Evolutionary conservation across 30 jellyfish, hydroid and myxozoan genomes (phyloP).

Genomic region (Aurelia coerulea): DNA sequence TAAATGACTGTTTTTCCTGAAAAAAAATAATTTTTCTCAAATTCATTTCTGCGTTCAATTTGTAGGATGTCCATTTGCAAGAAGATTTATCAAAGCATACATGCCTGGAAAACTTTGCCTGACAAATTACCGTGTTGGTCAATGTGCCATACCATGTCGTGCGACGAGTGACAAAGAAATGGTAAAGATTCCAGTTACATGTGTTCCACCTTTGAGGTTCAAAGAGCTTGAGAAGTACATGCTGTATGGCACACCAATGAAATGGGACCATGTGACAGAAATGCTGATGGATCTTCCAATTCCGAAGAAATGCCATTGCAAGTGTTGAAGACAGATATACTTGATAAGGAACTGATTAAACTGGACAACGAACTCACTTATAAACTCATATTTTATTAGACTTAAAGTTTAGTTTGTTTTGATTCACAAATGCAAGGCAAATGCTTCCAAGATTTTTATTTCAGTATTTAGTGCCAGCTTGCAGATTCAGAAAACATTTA

Average conservation of each 20-base stretch:
- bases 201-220: slow-evolving; percentile 52
- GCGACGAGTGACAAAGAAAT: not conserved
- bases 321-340: too few relatives aligned
- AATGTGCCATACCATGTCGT: slow-evolving; percentile 41
- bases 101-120: slow-evolving; percentile 34
- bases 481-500: too few relatives aligned
- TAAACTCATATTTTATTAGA: too few relatives aligned
- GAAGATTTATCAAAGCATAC: slow-evolving; percentile 10
- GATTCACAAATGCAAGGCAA: too few relatives aligned
- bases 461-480: too few relatives aligned
- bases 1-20: too few relatives aligned
- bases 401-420: too few relatives aligned
- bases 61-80: slow-evolving; percentile 51
- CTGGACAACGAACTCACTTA: too few relatives aligned
- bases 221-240: slow-evolving; percentile 21
- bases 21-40: not conserved
- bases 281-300: slow-evolving; percentile 23
- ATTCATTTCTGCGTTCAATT: not conserved
- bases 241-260: slow-evolving; percentile 24
- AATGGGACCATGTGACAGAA: slow-evolving; percentile 24
- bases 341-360: too few relatives aligned
- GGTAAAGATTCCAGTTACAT: slow-evolving; percentile 51
- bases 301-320: slow-evolving; percentile 68
- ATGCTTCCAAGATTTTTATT: too few relatives aligned
- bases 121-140: slow-evolving; percentile 40